Base-by-base conservation (phyloP, 2,888 invertebrate species). In the Lobophora halterata region DNA sequence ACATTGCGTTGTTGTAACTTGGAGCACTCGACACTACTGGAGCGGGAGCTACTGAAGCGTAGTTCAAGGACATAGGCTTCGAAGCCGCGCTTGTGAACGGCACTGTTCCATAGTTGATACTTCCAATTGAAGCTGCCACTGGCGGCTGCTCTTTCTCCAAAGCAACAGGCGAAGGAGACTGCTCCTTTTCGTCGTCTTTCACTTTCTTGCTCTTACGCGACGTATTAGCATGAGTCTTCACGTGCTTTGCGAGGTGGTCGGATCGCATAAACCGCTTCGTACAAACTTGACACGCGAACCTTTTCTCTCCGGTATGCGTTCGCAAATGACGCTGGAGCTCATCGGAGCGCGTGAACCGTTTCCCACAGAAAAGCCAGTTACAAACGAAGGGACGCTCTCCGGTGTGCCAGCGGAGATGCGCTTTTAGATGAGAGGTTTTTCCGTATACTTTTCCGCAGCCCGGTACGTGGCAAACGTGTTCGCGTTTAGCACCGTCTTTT, bases 401-500 rank as follows among this genome's bases (percentile, higher is more conserved):
- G 0, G 95, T 95, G 68, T 98, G 98, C 97, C 96, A 97, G 29
- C 97, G 90, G 2, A 97, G 88, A 72, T 97, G 97, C 0, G 97
- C 97, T 78, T 97, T 97, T 45, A 98, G 78, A 69, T 98, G 98
- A 0, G 97, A 97, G 0, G 97, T 97, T 78, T 97, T 97, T 6
- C 95, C 96, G 77, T 98, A 98, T 7, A 96, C 93, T 62, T 94
- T 93, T 41, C 91, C 92, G 70, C 97, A 98, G 23, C 95, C 96
- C 1, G 94, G 93, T 19, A 95, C 92, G 74, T 96, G 95, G 65
- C 97, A 97, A 24, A 93, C 91, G 73, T 97, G 97, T 77, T 90
- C 93, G 72, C 92, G 94, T 83, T 92, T 95, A 57, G 92, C 95
- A 2, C 90, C 89, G 42, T 90, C 90, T 88, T 92, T 96, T 71